Base-by-base conservation (phyloP, 2,797 vertebrate genomes). In the Thalassophryne amazonica region DNA sequence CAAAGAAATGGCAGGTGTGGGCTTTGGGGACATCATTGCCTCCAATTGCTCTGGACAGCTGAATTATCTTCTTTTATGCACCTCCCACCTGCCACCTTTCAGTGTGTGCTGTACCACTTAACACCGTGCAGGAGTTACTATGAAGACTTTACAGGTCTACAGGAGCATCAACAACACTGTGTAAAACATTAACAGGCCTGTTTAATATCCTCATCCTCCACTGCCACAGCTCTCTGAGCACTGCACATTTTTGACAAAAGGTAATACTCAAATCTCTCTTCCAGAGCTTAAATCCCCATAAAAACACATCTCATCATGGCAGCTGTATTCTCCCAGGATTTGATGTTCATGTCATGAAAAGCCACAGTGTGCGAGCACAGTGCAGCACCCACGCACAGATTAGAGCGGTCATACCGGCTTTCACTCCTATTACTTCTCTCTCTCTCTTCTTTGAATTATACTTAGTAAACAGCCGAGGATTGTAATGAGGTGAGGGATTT, bases 161-260 rank as follows among this genome's bases (percentile, higher is more conserved):
- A 57, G 57, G 56, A 75, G 61, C 73, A 56, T 60, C 73, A 37
- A 66, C 63, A 72, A 73, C 73, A 64, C 72, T 56, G 78, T 80
- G 78, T 86, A 79, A 83, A 86, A 80, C 82, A 81, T 83, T 80
- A 83, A 85, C 72, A 62, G 70, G 67, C 78, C 76, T 25, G 61
- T 78, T 83, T 81, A 81, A 80, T 72, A 57, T 58, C 66, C 71
- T 60, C 66, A 25, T 64, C 74, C 65, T 61, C 48, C 42, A 4
- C 7, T 7, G 50, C 65, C 4, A 35, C 64, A 30, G 55, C 72
- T 62, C 55, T 60, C 60, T 73, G 32, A 47, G 64, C 69, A 58
- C 56, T 52, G 67, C 70, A 67, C 68, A 60, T 70, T 77, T 77
- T 73, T 70, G 67, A 86, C 81, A 84, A 83, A 76, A 70, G 78